Percentiles rank a stretch among this genome's conserved stretches.
Conservation (phyloP, 2,888 invertebrate genomes). For the Patella depressa region DNA sequence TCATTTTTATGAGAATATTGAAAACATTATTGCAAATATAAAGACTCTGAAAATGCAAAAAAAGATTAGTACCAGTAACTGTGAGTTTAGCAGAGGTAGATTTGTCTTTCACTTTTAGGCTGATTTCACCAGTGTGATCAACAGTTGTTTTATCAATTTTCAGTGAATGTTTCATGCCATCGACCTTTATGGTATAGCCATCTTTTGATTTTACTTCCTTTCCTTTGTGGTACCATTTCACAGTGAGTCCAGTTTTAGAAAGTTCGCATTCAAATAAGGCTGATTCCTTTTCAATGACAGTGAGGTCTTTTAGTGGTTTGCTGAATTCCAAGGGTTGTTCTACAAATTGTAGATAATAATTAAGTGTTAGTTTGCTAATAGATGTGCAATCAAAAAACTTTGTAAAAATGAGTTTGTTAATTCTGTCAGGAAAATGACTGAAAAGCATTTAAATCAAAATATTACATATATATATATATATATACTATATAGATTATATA, state of each 20-base stretch:
- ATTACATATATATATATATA: too few species aligned
- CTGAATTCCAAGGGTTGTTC: slow-evolving; percentile 57
- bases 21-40: too few species aligned
- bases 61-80: slow-evolving; percentile 50
- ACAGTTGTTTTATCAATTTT: slow-evolving; percentile 58
- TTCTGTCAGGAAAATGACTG: too few species aligned
- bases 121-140: slow-evolving; percentile 69
- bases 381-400: too few species aligned
- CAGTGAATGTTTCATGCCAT: slow-evolving; percentile 61
- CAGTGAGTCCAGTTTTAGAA: slow-evolving; percentile 60
- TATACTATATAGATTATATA: too few species aligned
- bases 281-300: slow-evolving; percentile 58
- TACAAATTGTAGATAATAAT: slow-evolving; percentile 30
- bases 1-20: too few species aligned
- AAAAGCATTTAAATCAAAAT: too few species aligned
- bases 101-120: slow-evolving; percentile 58
- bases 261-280: slow-evolving; percentile 63
- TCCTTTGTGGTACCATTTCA: slow-evolving; percentile 69
- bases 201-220: slow-evolving; percentile 54
- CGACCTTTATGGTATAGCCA: slow-evolving; percentile 53
- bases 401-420: too few species aligned
- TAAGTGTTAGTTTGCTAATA: too few species aligned
- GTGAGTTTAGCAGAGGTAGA: slow-evolving; percentile 58
- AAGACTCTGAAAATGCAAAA: too few species aligned
- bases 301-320: slow-evolving; percentile 59